These are phyloP conservation scores for Sebastes hubbsi DNA, from an alignment of 2,797 vertebrate species.

Conservation along the genomic window DNA sequence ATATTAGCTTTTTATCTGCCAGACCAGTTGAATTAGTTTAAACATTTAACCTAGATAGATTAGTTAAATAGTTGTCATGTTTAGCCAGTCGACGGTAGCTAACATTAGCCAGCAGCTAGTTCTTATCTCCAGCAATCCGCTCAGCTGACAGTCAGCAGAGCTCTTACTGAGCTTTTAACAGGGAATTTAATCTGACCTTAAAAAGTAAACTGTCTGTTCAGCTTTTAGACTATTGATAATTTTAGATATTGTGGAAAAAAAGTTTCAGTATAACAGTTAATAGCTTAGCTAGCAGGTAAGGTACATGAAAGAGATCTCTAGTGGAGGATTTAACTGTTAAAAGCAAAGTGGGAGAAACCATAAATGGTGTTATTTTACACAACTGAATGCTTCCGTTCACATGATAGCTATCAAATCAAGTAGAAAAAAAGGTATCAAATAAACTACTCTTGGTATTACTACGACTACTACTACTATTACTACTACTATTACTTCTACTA, in stretches of 20 bases:
- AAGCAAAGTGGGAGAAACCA: neutral
- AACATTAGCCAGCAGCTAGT: slow-evolving; percentile 19
- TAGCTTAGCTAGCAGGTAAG: no score
- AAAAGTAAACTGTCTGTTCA: neutral
- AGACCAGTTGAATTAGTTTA: neutral
- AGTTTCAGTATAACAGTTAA: rapidly evolving
- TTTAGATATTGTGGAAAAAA: neutral
- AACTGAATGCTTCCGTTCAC: no score
- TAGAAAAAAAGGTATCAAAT: no score
- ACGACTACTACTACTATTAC: no score
- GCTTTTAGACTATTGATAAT: neutral
- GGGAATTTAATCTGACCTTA: neutral
- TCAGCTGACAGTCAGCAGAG: slow-evolving; percentile 64
- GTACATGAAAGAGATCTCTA: neutral
- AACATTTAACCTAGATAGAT: neutral
- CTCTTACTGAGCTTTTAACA: neutral
- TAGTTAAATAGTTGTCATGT: neutral
- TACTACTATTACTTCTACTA: no score
- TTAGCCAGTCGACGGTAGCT: neutral
- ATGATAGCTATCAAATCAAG: no score
- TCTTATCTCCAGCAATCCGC: slow-evolving; percentile 9
- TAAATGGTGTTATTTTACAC: no score
- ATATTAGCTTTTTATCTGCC: no score
- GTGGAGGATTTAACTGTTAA: neutral
- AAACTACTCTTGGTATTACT: no score